Evolutionary conservation across 2,888 invertebrate species (phyloP).

Genomic region (Lagria hirta): DNA sequence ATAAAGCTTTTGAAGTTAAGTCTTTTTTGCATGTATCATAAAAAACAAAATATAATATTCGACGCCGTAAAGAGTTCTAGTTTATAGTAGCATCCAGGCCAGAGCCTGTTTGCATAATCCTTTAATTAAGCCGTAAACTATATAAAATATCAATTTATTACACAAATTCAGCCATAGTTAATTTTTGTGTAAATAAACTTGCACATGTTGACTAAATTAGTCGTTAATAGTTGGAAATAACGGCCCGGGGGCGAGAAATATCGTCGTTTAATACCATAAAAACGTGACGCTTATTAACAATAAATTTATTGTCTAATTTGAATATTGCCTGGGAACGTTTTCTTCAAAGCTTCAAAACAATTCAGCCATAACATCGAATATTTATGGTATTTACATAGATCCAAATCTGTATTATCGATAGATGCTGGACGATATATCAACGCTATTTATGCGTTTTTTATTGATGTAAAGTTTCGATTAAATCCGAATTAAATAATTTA

Average conservation of each 20-base stretch:
- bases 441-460: slow-evolving; percentile 50
- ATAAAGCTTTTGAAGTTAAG: no score
- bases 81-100: slow-evolving; percentile 25
- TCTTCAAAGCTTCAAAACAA: slow-evolving; percentile 9
- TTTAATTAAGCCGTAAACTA: slow-evolving; percentile 31
- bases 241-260: slow-evolving; percentile 29
- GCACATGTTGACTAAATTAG: slow-evolving; percentile 30
- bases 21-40: no score
- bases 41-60: no score
- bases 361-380: slow-evolving; percentile 14
- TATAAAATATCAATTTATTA: slow-evolving; percentile 31
- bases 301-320: slow-evolving; percentile 29
- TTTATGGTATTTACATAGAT: slow-evolving; percentile 9
- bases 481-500: slow-evolving; percentile 53
- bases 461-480: slow-evolving; percentile 53
- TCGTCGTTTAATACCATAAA: slow-evolving; percentile 26
- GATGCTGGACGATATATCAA: slow-evolving; percentile 41
- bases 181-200: slow-evolving; percentile 30
- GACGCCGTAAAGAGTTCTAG: no score
- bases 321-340: slow-evolving; percentile 23
- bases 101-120: slow-evolving; percentile 28
- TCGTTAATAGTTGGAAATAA: slow-evolving; percentile 28
- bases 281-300: slow-evolving; percentile 28
- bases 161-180: slow-evolving; percentile 28
- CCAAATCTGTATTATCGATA: no score